phyloP scores from a whole-genome alignment of 2,113 vertebrate genomes.

The Cinclus mexicanus region DNA sequence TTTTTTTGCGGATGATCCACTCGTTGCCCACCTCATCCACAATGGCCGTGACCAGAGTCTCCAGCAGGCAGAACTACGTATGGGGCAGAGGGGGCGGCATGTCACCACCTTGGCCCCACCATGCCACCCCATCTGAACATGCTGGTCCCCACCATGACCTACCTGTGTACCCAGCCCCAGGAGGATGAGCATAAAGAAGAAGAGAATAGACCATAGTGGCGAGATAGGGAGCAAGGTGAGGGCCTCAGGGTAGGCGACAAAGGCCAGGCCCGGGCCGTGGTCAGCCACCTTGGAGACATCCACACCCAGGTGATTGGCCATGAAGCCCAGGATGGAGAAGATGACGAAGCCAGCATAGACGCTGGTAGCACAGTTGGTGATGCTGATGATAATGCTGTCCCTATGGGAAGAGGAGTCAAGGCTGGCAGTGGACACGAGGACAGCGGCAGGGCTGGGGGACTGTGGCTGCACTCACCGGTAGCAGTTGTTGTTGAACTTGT shows the following conservation, averaged over 20 bases:
- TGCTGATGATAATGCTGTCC: conserved; percentile 98
- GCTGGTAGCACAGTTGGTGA: conserved; percentile 97
- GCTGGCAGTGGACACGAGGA: accelerated
- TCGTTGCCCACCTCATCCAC: conserved; percentile 96
- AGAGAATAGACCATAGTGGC: conserved; percentile 94
- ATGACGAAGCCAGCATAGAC: conserved; percentile 97
- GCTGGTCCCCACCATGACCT: not conserved
- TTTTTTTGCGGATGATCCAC: conserved; percentile 94
- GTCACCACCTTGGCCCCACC: not conserved
- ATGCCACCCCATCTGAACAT: not conserved
- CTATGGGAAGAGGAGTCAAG: conserved; percentile 66
- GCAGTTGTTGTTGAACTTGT: conserved; percentile 99
- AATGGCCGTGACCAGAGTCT: conserved; percentile 93
- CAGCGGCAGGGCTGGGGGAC: too few relatives aligned
- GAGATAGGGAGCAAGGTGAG: conserved; percentile 94
- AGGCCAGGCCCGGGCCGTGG: conserved; percentile 93
- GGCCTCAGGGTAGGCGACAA: conserved; percentile 95
- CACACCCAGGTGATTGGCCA: conserved; percentile 93
- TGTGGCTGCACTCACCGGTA: conserved; percentile 79
- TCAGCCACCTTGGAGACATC: conserved; percentile 94
- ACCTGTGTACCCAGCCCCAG: conserved; percentile 98
- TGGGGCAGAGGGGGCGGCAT: not conserved
- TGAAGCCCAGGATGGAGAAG: conserved; percentile 99
- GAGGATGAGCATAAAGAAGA: conserved; percentile 99
- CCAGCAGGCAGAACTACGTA: conserved; percentile 90